These are phyloP conservation scores for Ormyrus nitidulus DNA, from an alignment of 2,888 invertebrate genomes.

Conservation along the genomic window DNA sequence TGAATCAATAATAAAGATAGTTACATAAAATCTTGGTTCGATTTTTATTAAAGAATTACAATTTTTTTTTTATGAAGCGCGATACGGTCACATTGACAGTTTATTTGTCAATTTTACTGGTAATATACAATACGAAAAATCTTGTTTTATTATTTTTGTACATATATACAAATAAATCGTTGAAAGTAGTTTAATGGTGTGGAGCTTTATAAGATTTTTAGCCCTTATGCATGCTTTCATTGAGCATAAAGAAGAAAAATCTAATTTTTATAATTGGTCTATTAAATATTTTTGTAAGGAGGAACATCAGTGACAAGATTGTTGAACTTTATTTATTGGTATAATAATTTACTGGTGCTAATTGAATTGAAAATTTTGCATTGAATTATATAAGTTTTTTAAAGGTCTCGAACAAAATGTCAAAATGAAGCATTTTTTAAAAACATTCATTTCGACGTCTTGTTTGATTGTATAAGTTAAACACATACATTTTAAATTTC, in stretches of 20 bases:
- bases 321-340: slow-evolving; percentile 21
- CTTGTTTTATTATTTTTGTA: slow-evolving; percentile 61
- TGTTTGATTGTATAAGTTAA: no score
- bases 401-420: no score
- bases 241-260: slow-evolving; percentile 52
- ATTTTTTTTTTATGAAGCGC: slow-evolving; percentile 43
- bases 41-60: slow-evolving; percentile 41
- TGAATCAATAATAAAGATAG: slow-evolving; percentile 34
- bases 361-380: slow-evolving; percentile 14
- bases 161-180: slow-evolving; percentile 60
- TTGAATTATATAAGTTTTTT: slow-evolving; percentile 16
- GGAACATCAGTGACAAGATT: slow-evolving; percentile 31
- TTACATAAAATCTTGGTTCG: slow-evolving; percentile 51
- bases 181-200: slow-evolving; percentile 60
- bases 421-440: no score
- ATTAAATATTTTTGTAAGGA: slow-evolving; percentile 57
- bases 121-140: slow-evolving; percentile 53
- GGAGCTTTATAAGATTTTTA: slow-evolving; percentile 57
- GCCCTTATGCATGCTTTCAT: slow-evolving; percentile 54
- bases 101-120: slow-evolving; percentile 51
- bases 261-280: slow-evolving; percentile 62
- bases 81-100: slow-evolving; percentile 44
- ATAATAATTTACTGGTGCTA: slow-evolving; percentile 38
- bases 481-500: slow-evolving; percentile 6
- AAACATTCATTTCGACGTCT: no score